Evolutionary conservation across 1,140 invertebrate species (phyloP).

Genomic region (Euwallacea fornicatus): DNA sequence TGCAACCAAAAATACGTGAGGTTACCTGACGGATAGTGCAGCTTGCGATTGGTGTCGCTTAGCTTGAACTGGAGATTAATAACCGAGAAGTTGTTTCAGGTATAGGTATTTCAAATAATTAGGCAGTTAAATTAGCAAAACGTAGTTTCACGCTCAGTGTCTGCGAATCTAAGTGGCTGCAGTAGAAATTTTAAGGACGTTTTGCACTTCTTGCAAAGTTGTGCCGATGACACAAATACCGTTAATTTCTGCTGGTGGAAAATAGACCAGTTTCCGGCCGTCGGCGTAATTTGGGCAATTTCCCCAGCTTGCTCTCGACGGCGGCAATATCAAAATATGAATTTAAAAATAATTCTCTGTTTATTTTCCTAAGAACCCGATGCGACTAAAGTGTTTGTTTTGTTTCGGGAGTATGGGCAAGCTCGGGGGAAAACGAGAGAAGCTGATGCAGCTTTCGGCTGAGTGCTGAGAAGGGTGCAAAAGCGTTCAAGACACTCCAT

Average conservation of each 20-base stretch:
- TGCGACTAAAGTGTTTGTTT: too few species aligned
- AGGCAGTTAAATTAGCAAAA: conserved; percentile 27
- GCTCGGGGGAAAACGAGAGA: too few species aligned
- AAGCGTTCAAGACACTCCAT: too few species aligned
- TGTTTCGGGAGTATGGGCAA: too few species aligned
- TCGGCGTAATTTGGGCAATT: conserved; percentile 11
- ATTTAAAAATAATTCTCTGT: conserved; percentile 4
- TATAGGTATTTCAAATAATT: conserved; percentile 18
- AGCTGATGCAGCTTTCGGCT: too few species aligned
- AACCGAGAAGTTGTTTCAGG: neutral
- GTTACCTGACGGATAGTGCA: neutral
- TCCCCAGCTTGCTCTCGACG: conserved; percentile 2
- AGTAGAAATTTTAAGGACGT: conserved; percentile 23
- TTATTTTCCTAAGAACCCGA: neutral
- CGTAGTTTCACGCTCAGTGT: conserved; percentile 12
- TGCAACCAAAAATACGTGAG: too few species aligned
- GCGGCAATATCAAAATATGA: neutral
- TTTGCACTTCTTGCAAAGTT: conserved; percentile 21
- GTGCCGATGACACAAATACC: conserved; percentile 30
- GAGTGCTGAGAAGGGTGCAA: too few species aligned
- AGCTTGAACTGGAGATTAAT: neutral
- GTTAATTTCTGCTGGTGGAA: conserved; percentile 26
- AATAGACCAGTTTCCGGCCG: conserved; percentile 22
- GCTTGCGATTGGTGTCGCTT: neutral
- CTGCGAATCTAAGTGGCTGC: conserved; percentile 13